phyloP scores from a whole-genome alignment of 2,888 invertebrate genomes.

The Hybos culiciformis region DNA sequence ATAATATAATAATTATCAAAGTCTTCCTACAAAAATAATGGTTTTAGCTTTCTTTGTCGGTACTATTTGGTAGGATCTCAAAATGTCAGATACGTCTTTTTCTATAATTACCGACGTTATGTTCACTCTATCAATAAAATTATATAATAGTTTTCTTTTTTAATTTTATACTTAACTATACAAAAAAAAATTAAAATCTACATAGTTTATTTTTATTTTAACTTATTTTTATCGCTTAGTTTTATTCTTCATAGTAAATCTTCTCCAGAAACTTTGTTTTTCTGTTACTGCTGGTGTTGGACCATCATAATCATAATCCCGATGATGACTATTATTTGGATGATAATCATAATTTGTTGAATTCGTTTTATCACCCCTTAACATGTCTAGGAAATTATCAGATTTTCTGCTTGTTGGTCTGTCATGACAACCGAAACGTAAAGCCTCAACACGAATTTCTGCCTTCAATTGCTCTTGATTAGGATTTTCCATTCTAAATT shows the following conservation, averaged over 20 bases:
- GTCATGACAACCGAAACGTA: slow-evolving; percentile 43
- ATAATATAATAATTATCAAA: too few species aligned
- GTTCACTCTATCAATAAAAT: too few species aligned
- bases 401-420: slow-evolving; percentile 36
- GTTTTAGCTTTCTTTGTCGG: too few species aligned
- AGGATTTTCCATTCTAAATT: slow-evolving; percentile 53
- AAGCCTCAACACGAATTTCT: slow-evolving; percentile 50
- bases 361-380: slow-evolving; percentile 39
- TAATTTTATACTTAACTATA: too few species aligned
- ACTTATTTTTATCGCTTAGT: slow-evolving; percentile 46
- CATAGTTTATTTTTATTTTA: not conserved
- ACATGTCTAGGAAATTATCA: slow-evolving; percentile 51
- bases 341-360: slow-evolving; percentile 28
- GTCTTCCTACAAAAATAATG: too few species aligned
- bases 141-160: too few species aligned
- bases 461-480: slow-evolving; percentile 54
- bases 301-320: slow-evolving; percentile 33
- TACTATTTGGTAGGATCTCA: too few species aligned
- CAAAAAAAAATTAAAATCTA: too few species aligned
- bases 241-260: slow-evolving; percentile 54
- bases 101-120: too few species aligned
- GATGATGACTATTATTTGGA: slow-evolving; percentile 30
- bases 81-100: too few species aligned
- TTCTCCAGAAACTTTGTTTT: slow-evolving; percentile 53
- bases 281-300: slow-evolving; percentile 37